These are phyloP conservation scores for Machimus atricapillus DNA, from an alignment of 2,888 invertebrate genomes.

Conservation along the genomic window DNA sequence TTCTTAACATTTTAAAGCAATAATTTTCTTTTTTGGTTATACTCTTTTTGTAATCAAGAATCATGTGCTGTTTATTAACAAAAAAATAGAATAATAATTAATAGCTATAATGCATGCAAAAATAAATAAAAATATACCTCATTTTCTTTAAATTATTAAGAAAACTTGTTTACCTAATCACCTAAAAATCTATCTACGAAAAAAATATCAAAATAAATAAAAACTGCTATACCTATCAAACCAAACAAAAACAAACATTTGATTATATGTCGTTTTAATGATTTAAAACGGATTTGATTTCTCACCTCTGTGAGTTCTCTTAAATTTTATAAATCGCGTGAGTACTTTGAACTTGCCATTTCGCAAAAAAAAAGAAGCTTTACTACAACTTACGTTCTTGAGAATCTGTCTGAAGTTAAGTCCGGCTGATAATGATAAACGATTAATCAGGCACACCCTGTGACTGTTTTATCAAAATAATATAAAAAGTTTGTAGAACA, in stretches of 20 bases:
- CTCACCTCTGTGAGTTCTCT: background rate
- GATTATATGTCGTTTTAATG: background rate
- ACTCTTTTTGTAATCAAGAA: background rate
- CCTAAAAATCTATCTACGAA: background rate
- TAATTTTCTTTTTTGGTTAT: background rate
- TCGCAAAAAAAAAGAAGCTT: background rate
- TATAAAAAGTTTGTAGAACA: background rate
- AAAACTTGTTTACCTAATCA: background rate
- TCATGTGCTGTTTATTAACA: background rate
- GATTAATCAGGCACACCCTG: background rate
- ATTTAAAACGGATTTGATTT: background rate
- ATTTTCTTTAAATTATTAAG: background rate
- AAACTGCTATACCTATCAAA: background rate
- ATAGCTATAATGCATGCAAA: background rate
- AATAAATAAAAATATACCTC: background rate
- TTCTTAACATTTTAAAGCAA: background rate
- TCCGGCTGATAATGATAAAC: background rate
- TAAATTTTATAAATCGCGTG: background rate
- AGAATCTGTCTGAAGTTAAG: background rate
- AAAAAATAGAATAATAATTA: background rate
- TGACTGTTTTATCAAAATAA: background rate
- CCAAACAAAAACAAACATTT: background rate
- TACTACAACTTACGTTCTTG: background rate
- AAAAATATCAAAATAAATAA: background rate
- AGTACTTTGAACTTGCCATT: background rate